These are phyloP conservation scores for Petroica traversi DNA, from an alignment of 2,113 vertebrate genomes.

Conservation along the genomic window DNA sequence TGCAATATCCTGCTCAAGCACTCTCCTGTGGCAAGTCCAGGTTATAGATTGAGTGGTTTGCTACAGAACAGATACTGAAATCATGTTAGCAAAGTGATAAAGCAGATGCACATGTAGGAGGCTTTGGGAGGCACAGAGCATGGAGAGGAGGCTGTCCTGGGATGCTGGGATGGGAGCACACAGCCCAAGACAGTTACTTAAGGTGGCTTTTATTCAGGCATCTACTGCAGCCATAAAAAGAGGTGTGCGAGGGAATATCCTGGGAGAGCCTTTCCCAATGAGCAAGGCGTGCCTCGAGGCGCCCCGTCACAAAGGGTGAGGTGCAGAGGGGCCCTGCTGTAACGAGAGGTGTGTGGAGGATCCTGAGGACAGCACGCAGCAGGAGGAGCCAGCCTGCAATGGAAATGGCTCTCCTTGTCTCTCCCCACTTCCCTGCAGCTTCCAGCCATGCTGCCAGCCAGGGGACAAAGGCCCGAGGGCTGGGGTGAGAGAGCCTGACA, in stretches of 20 bases:
- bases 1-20: not conserved
- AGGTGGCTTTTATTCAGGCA: not conserved
- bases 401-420: not conserved
- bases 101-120: not conserved
- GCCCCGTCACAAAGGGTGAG: not conserved
- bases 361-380: not conserved
- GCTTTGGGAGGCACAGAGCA: not conserved
- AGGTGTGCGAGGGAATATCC: not conserved
- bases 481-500: not conserved
- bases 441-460: fast-evolving
- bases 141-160: not conserved
- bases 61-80: not conserved
- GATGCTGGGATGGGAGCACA: not conserved
- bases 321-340: not conserved
- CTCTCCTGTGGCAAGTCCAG: not conserved
- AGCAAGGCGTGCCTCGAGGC: not conserved
- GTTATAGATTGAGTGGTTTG: not conserved
- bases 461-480: fast-evolving
- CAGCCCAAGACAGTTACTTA: not conserved
- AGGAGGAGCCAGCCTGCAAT: not conserved
- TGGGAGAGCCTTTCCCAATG: not conserved
- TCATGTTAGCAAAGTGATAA: not conserved
- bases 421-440: not conserved
- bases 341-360: not conserved
- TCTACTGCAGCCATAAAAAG: not conserved